Conservation (phyloP, 2,888 invertebrate species). For the Zonitis immaculata region DNA sequence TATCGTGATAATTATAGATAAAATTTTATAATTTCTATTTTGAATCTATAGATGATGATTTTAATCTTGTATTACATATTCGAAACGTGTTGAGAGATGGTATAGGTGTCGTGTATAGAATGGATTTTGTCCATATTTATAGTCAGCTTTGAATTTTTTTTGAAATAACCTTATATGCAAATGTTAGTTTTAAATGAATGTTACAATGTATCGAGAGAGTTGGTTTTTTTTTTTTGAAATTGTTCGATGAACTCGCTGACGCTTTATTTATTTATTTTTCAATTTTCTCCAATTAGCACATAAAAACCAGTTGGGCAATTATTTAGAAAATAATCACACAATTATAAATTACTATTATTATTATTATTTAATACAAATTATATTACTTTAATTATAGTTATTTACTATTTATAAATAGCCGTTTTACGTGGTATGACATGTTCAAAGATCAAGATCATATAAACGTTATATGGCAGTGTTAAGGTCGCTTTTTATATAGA, state of each 20-base stretch:
- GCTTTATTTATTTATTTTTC: too few relatives aligned
- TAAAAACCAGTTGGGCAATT: background rate
- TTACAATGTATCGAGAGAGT: too few relatives aligned
- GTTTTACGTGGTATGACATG: conserved; percentile 17
- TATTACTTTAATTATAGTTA: conserved; percentile 13
- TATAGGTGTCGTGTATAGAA: background rate
- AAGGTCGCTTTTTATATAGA: conserved; percentile 2
- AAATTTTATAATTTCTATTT: too few relatives aligned
- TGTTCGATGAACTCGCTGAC: too few relatives aligned
- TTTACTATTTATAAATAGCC: conserved; percentile 8
- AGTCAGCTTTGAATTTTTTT: background rate
- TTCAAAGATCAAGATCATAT: conserved; percentile 18
- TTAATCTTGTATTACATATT: background rate
- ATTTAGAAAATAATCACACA: background rate
- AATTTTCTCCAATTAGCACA: too few relatives aligned
- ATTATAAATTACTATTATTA: background rate
- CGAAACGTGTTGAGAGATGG: background rate
- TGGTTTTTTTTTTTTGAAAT: too few relatives aligned
- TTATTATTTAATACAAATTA: background rate
- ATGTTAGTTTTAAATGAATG: too few relatives aligned
- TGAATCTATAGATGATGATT: background rate
- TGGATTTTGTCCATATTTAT: background rate
- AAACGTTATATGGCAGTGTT: background rate
- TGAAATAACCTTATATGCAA: background rate
- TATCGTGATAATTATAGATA: too few relatives aligned